Base-by-base conservation (phyloP, 2,888 invertebrate genomes). In the Dascillus cervinus region DNA sequence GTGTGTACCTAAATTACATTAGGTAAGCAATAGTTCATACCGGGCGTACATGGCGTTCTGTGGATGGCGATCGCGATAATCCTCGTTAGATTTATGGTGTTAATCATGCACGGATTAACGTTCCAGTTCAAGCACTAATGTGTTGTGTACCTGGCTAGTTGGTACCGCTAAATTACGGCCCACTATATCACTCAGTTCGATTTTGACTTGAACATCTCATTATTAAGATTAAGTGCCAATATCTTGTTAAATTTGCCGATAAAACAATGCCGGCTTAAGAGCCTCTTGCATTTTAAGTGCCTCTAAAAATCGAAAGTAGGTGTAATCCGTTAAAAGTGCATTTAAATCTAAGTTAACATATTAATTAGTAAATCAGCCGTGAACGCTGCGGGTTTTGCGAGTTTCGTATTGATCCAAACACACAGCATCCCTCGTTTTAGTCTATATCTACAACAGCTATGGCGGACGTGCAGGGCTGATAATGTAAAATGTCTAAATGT, bases 91-190 rank as follows among this genome's bases (percentile, higher is more conserved):
- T 73, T 73, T 72, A 72, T 72, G 67, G 71, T 72, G 72, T 73
- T 73, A 73, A 73, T 73, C 72, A 72, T 71, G 67, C 63, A 56
- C 61, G 72, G 73, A 72, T 73, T 73, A 72, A 64, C 68, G 66
- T 60, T 62, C 65, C 48, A 42, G 35, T 44, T 39, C 38, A 40
- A 38, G 39, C 38, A 44, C 38, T 37, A 37, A 34, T 40, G 36
- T 41, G 35, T 32, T 56, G 58, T 62, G 63, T 58, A 62, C 64
- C 64, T 65, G 52, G 45, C 52, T 51, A 51, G 51, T 51, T 50
- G 47, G 50, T 50, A 48, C 48, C 34, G 44, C 47, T 52, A 51
- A 56, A 49, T 67, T 67, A 67, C 60, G 56, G 59, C 58, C 60
- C 56, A n/a, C 64, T 66, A 66, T 66, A 66, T 66, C 65, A 64